phyloP scores from a whole-genome alignment of 2,113 vertebrate species.

The Talpa occidentalis region DNA sequence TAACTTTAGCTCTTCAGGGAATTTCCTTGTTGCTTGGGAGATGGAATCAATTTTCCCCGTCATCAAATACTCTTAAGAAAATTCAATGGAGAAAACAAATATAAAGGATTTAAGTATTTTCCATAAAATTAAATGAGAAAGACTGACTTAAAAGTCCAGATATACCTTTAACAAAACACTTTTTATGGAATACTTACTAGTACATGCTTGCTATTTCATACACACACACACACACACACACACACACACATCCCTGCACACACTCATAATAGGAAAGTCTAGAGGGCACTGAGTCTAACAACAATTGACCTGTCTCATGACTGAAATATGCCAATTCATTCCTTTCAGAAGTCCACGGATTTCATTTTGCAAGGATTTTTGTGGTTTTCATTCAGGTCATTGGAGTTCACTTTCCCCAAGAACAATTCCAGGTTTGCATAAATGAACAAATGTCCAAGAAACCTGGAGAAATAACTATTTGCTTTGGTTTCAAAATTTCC shows the following conservation, averaged over 20 bases:
- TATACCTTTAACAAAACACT: not conserved
- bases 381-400: slow-evolving; percentile 22
- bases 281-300: not conserved
- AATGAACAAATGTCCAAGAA: not conserved
- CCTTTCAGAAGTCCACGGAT: not conserved
- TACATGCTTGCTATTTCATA: not conserved
- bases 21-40: not conserved
- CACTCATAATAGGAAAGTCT: not conserved
- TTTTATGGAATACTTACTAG: not conserved
- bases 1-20: not conserved
- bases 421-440: slow-evolving; percentile 34
- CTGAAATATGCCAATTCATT: not conserved
- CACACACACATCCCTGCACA: not conserved
- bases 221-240: not conserved
- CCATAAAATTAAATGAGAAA: not conserved
- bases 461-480: not conserved
- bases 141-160: not conserved
- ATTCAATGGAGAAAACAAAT: slow-evolving; percentile 4
- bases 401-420: not conserved
- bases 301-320: not conserved
- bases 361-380: not conserved
- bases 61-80: not conserved
- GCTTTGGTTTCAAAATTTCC: slow-evolving; percentile 13
- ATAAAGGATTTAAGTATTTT: not conserved
- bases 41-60: not conserved